Base-by-base conservation (phyloP, 2,797 vertebrate species). In the Hippoglossus hippoglossus region DNA sequence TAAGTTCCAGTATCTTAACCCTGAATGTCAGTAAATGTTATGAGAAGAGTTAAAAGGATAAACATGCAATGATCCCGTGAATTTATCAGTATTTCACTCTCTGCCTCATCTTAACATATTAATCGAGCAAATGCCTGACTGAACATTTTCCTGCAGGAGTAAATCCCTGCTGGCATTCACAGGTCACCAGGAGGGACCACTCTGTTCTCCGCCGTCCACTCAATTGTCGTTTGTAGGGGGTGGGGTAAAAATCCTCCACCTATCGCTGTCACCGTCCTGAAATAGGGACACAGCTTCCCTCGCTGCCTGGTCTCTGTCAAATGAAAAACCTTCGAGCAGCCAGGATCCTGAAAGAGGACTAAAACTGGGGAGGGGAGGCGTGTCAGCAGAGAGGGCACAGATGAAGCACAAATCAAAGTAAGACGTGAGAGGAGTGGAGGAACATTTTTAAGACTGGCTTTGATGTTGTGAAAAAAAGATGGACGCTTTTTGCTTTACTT, bases 381-480 rank as follows among this genome's bases (percentile, higher is more conserved):
- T 13, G 36, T 39, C 36, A 19, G 44, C 15, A 19, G 44, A 19
- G 44, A 7, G 44, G 44, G 7, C 1, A 19, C 15, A 8, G 16
- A 46, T 16, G 44, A 46, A 19, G 44, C 36, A 39, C 36, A 39
- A 39, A 39, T 39, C 36, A 39, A 39, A 46, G 44, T 16, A 64
- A 31, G 21, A 10, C 13, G 50, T 18, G 58, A 63, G 52, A 65
- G 66, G 70, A 16, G 19, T 47, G 60, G 67, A 65, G 74, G 39
- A 65, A 74, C 19, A 69, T 70, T 68, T 83, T 74, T 56, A 49
- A 70, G 58, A 64, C 46, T 6, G 55, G 73, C 80, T 87, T 87
- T 82, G 82, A 89, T 84, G 80, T 88, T 31, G 24, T 54, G 55
- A 64, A 74, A 46, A 19, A 58, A 73, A 61, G 62, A 78, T 65